These are phyloP conservation scores for Hylaeus volcanicus DNA, from an alignment of 1,140 invertebrate species.

Conservation along the genomic window DNA sequence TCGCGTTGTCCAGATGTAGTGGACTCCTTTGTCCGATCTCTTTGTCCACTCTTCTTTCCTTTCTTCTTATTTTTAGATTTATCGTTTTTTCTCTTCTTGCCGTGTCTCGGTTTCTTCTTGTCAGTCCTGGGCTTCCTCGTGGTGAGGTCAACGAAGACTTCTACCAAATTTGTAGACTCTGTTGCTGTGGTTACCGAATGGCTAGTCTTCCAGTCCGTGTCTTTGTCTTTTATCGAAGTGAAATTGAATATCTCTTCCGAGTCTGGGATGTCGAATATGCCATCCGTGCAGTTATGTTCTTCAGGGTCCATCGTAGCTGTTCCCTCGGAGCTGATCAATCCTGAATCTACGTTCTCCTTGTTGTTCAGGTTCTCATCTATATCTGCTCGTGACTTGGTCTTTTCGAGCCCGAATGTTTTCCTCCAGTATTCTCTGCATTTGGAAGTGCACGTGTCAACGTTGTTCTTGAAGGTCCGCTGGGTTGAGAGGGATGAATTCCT, in stretches of 20 bases:
- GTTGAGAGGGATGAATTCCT: rapidly evolving
- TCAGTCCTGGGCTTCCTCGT: neutral
- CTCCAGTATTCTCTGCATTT: neutral
- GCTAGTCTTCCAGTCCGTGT: too few relatives aligned
- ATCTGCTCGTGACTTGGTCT: neutral
- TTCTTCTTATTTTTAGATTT: neutral
- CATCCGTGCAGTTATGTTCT: neutral
- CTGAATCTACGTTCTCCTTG: slow-evolving; percentile 55
- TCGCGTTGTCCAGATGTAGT: neutral
- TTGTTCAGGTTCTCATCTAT: neutral
- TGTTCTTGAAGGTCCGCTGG: neutral
- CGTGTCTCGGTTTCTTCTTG: neutral
- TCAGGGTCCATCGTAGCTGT: neutral
- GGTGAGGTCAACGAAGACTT: neutral
- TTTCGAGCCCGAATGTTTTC: neutral
- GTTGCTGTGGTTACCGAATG: neutral
- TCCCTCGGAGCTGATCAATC: slow-evolving; percentile 40
- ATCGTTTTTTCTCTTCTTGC: neutral
- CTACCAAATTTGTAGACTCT: neutral
- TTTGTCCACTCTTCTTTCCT: neutral
- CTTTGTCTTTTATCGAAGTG: too few relatives aligned
- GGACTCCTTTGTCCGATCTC: neutral
- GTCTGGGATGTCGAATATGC: neutral
- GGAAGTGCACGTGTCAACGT: neutral
- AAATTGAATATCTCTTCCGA: neutral